Evolutionary conservation across 1,140 invertebrate genomes (phyloP).

Genomic region (Galendromus occidentalis): DNA sequence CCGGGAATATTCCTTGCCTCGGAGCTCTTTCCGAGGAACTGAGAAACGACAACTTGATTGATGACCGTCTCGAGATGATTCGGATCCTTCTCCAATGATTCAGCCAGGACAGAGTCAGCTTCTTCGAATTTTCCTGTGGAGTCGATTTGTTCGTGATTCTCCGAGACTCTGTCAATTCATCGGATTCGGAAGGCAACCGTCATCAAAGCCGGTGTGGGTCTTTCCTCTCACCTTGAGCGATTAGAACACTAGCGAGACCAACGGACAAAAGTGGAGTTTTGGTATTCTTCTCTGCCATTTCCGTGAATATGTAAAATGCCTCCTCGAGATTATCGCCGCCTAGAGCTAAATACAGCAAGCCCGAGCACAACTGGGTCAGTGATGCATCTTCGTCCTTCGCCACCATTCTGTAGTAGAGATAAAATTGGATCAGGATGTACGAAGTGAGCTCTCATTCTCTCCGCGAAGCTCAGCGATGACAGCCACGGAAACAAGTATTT

Average conservation of each 20-base stretch:
- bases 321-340: constrained; percentile 91
- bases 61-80: constrained; percentile 82
- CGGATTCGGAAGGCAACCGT: too few species aligned
- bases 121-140: constrained; percentile 73
- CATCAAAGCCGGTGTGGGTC: too few species aligned
- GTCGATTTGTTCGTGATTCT: too few species aligned
- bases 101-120: constrained; percentile 68
- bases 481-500: background rate
- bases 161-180: too few species aligned
- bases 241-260: constrained; percentile 71
- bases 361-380: constrained; percentile 77
- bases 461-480: too few species aligned
- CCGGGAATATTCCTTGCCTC: constrained; percentile 39
- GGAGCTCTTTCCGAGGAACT: constrained; percentile 61
- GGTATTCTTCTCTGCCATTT: constrained; percentile 74
- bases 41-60: constrained; percentile 70
- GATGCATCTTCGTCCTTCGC: constrained; percentile 83
- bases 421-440: too few species aligned
- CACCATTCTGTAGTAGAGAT: constrained; percentile 41
- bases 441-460: too few species aligned
- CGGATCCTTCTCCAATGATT: constrained; percentile 76
- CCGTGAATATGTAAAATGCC: constrained; percentile 93
- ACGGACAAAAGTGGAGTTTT: constrained; percentile 66
- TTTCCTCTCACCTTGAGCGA: constrained; percentile 34
- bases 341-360: constrained; percentile 72